Evolutionary conservation across 2,888 invertebrate species (phyloP).

Genomic region (Thelaira solivaga): DNA sequence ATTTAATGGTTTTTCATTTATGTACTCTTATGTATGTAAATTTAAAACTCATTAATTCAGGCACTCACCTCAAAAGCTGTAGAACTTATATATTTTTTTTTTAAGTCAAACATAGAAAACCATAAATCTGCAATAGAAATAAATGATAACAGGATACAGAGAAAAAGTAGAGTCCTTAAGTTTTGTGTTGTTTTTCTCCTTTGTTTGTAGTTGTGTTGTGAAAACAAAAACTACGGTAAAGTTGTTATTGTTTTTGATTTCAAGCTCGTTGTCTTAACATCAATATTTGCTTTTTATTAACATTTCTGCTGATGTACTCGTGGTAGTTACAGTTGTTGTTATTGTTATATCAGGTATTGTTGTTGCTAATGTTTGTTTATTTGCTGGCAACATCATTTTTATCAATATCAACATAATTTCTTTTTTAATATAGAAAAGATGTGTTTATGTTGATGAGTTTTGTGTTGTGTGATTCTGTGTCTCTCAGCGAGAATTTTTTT

Average conservation of each 20-base stretch:
- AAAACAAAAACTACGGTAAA: background rate
- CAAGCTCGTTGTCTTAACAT: slow-evolving; percentile 22
- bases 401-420: slow-evolving; percentile 20
- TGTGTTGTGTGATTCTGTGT: background rate
- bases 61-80: slow-evolving; percentile 27
- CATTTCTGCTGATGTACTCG: slow-evolving; percentile 5
- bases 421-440: background rate
- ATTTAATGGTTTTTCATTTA: no score
- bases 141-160: slow-evolving; percentile 7
- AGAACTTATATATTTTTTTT: background rate
- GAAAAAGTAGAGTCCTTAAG: background rate
- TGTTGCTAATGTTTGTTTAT: slow-evolving; percentile 33
- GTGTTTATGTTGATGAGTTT: background rate
- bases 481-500: background rate
- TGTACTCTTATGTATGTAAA: background rate
- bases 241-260: slow-evolving; percentile 12
- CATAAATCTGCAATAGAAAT: background rate
- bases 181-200: background rate
- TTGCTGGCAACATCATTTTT: slow-evolving; percentile 43
- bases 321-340: background rate
- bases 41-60: background rate
- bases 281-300: slow-evolving; percentile 17
- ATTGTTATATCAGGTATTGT: background rate
- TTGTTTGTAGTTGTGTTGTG: background rate
- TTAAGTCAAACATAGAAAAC: slow-evolving; percentile 1